Conservation (phyloP, 2,888 invertebrate species). For the Cecidostiba fungosa region DNA sequence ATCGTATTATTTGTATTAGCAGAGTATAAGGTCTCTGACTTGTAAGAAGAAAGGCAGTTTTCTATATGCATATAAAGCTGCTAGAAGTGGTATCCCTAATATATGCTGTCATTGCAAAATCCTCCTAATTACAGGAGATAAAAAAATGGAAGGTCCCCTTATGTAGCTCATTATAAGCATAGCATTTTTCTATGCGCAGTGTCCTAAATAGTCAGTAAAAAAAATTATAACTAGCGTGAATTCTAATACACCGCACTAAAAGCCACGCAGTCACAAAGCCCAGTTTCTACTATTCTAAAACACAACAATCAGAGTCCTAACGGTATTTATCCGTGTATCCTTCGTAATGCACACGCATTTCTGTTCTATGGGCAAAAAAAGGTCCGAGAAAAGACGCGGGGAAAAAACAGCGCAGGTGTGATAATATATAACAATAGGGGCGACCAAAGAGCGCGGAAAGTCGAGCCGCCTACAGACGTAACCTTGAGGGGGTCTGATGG, state of each 20-base stretch:
- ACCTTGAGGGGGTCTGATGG: slow-evolving; percentile 36
- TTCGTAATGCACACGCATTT: neutral
- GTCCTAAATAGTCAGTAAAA: too few species aligned
- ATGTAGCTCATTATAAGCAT: too few species aligned
- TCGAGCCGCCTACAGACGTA: neutral
- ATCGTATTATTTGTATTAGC: neutral
- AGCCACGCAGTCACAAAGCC: neutral
- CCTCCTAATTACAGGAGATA: neutral
- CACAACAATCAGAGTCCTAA: neutral
- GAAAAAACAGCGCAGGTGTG: neutral
- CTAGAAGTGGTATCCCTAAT: neutral
- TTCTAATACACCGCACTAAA: neutral
- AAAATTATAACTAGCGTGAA: neutral
- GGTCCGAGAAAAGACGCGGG: neutral
- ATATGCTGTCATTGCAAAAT: neutral
- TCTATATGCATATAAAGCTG: neutral
- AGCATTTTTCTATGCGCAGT: too few species aligned
- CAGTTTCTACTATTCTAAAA: neutral
- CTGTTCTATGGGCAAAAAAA: neutral
- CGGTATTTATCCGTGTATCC: too few species aligned
- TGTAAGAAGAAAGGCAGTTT: too few species aligned
- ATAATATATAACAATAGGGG: neutral
- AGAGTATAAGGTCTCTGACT: neutral
- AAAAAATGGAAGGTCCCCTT: neutral
- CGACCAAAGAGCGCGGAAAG: neutral